phyloP scores from a whole-genome alignment of 2,113 vertebrate genomes.

The Machaerirhynchus nigripectus region DNA sequence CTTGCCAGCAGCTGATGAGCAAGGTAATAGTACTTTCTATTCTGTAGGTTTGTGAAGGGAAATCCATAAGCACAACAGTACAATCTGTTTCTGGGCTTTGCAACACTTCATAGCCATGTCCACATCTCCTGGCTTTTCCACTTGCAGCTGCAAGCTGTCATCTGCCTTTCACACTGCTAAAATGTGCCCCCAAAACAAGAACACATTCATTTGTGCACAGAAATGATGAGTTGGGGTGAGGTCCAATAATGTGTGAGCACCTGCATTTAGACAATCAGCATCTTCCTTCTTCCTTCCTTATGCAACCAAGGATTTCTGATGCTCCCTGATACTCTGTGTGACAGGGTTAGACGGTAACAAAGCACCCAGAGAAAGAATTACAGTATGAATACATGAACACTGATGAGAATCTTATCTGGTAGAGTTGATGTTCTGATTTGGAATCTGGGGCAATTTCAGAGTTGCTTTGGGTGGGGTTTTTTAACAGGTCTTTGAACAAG shows the following conservation, averaged over 20 bases:
- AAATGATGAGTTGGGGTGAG: fast-evolving
- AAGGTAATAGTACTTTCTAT: background rate
- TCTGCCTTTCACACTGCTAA: fast-evolving
- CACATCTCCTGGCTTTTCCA: background rate
- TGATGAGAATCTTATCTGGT: background rate
- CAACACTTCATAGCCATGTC: background rate
- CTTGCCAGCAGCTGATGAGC: background rate
- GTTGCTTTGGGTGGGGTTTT: background rate
- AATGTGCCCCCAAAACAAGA: background rate
- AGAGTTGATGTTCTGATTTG: background rate
- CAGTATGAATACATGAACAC: background rate
- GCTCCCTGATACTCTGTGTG: background rate
- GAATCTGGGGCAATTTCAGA: background rate
- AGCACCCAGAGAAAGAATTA: background rate
- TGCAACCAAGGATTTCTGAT: background rate
- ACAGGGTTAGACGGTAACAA: background rate
- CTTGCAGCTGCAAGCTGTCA: background rate
- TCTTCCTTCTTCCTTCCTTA: background rate
- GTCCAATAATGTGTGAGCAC: fast-evolving
- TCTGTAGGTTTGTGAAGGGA: background rate
- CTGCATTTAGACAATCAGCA: background rate
- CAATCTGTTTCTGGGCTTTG: background rate
- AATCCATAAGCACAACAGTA: background rate
- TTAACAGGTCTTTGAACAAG: background rate
- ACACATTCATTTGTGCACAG: background rate